phyloP scores from a whole-genome alignment of 2,888 invertebrate species.

The Drosophila kambysellisi region DNA sequence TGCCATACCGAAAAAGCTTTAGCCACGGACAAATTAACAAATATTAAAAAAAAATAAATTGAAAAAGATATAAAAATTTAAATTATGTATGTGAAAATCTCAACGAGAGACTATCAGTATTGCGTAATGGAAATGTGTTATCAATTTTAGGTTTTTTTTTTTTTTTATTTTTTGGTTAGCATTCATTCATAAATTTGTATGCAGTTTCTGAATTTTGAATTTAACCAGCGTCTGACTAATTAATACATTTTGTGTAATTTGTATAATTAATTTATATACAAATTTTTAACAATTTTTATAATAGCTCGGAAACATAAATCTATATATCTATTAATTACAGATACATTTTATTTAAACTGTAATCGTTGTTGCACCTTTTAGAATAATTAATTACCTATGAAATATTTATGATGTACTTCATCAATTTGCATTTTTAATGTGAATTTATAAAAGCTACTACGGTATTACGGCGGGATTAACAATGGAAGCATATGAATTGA shows the following conservation, averaged over 20 bases:
- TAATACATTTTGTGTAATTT: constrained; percentile 23
- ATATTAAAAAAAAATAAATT: background rate
- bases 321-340: constrained; percentile 21
- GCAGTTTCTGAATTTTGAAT: constrained; percentile 5
- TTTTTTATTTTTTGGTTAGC: background rate
- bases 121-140: constrained; percentile 19
- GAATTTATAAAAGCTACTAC: constrained; percentile 35
- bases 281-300: constrained; percentile 9
- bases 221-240: constrained; percentile 1
- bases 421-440: constrained; percentile 44
- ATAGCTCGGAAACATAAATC: constrained; percentile 5
- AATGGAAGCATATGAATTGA: constrained; percentile 38
- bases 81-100: constrained; percentile 18
- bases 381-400: constrained; percentile 52
- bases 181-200: constrained; percentile 2
- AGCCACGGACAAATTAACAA: constrained; percentile 42
- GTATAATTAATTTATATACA: constrained; percentile 4
- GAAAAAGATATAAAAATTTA: constrained; percentile 1
- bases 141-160: background rate
- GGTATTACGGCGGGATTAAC: constrained; percentile 27
- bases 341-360: constrained; percentile 46
- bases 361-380: constrained; percentile 68
- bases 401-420: constrained; percentile 55
- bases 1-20: constrained; percentile 63
- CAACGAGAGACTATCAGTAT: constrained; percentile 20